These are phyloP conservation scores for Falco novaeseelandiae DNA, from an alignment of 2,797 vertebrate species.

Conservation along the genomic window DNA sequence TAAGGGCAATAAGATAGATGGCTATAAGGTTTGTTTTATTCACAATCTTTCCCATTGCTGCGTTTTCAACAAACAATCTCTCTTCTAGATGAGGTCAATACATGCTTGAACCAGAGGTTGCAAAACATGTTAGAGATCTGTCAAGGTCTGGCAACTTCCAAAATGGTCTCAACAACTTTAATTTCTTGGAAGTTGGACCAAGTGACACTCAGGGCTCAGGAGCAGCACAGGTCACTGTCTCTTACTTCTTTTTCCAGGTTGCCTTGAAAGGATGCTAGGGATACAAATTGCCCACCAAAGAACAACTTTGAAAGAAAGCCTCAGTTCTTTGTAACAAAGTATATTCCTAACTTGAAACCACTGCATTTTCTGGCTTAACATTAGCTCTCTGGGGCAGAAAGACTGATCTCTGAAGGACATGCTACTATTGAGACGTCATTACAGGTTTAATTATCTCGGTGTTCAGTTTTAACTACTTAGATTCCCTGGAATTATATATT, in stretches of 20 bases:
- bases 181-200: neutral
- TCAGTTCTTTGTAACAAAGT: neutral
- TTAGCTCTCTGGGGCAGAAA: neutral
- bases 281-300: neutral
- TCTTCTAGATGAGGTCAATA: neutral
- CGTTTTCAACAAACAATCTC: neutral
- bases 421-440: neutral
- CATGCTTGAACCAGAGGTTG: neutral
- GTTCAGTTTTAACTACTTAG: neutral
- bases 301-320: neutral
- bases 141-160: neutral
- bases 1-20: constrained; percentile 71
- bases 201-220: neutral
- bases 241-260: neutral
- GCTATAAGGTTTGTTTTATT: neutral
- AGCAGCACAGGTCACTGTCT: neutral
- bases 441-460: neutral
- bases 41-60: neutral
- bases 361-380: neutral
- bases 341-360: neutral
- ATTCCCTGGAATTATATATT: neutral
- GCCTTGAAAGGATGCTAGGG: neutral
- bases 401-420: neutral
- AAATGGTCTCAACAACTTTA: neutral
- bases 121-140: neutral